Percentiles rank a stretch among this genome's conserved stretches.
These are phyloP conservation scores for Pachyramphus minor DNA, from an alignment of 2,113 vertebrate species.

Conservation along the genomic window DNA sequence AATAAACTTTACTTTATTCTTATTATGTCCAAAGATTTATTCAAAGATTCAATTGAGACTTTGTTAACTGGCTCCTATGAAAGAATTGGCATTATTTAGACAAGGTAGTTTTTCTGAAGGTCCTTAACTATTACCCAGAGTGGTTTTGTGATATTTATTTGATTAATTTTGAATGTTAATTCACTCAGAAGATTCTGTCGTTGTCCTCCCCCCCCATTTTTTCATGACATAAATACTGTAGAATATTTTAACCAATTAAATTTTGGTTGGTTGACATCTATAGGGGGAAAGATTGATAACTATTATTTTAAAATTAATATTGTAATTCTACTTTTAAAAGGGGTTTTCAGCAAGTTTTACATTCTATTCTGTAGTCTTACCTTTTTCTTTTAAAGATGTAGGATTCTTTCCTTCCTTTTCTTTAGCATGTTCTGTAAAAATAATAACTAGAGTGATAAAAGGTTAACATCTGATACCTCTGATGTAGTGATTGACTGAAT, in stretches of 20 bases:
- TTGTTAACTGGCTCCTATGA: background rate
- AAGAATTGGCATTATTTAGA: background rate
- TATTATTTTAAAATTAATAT: background rate
- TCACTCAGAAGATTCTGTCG: background rate
- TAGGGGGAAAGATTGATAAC: background rate
- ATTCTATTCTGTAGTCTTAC: background rate
- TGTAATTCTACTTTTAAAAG: background rate
- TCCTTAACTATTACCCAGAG: background rate
- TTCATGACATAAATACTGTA: background rate
- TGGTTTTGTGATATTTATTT: background rate
- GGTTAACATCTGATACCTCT: background rate
- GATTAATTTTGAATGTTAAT: background rate
- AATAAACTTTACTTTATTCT: background rate
- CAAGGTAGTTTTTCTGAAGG: background rate
- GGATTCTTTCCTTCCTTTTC: conserved; percentile 43
- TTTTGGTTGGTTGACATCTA: background rate
- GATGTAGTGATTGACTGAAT: background rate
- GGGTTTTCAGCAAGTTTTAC: background rate
- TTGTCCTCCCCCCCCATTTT: fast-evolving
- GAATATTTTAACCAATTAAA: background rate
- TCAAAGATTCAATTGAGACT: background rate
- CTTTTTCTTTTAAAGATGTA: conserved; percentile 36
- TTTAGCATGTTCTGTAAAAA: conserved; percentile 23
- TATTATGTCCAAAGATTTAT: background rate
- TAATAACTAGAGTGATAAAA: background rate